Evolutionary conservation across 2,113 vertebrate species (phyloP), one percentile per base, ranked within the genome.

Genomic region (Cariama cristata): DNA sequence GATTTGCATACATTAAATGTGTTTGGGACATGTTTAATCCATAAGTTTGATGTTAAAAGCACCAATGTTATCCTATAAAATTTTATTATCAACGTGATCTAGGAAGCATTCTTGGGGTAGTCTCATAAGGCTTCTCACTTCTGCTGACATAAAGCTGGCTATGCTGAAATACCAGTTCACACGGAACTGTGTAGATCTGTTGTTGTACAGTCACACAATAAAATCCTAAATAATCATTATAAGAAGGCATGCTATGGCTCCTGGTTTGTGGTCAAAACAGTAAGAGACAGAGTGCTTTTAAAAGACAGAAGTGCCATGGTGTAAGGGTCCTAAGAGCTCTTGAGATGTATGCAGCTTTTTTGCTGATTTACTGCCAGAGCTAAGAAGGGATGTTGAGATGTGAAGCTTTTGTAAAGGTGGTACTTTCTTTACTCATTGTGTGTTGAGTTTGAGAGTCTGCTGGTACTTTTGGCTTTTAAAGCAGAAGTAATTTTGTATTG

Each of bases 21-120:
- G 28, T 89, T 52, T 94, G 77, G 35, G 52, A 88, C 52, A 63
- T 93, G 75, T 95, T 94, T 95, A 96, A 96, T 94, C 72, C 81
- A 64, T 60, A 74, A 93, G 9, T 55, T 94, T 97, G 30, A 33
- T 79, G 91, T 90, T 94, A 95, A 96, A 95, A 60, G 23, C 10
- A 11, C 40, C 35, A 74, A 91, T 6, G n/a, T 58, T 59, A 33
- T 87, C 71, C 82, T 91, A 47, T 30, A 56, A 96, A 95, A 88
- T 82, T 85, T 86, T 92, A 77, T 72, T 62, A 42, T 69, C n/a
- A 50, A 8, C 30, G 40, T 62, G n/a, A 24, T 90, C 73, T 90
- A 49, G n/a, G 55, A 91, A 85, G 19, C 32, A 38, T 42, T 79
- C 45, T 63, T 81, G 80, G 0, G 0, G 64, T 71, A 73, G n/a